Conservation (phyloP, 2,888 invertebrate genomes). For the Pristionchus exspectatus region DNA sequence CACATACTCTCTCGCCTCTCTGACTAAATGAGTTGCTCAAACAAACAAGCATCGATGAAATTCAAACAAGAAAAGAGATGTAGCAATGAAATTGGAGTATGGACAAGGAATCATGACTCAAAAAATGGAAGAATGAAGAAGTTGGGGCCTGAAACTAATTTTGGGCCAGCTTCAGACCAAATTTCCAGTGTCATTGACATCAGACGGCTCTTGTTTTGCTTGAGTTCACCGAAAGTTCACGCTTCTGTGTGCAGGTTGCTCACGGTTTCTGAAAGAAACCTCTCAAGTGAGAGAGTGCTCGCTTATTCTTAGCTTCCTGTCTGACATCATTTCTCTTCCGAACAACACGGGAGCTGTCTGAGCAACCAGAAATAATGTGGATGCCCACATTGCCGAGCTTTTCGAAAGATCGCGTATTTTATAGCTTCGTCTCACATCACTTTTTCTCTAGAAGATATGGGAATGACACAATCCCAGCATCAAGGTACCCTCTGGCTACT, state of each 20-base stretch:
- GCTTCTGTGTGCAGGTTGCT: background rate
- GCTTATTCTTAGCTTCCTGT: background rate
- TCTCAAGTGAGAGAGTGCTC: background rate
- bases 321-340: background rate
- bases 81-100: background rate
- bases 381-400: too few species aligned
- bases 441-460: too few species aligned
- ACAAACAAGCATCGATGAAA: background rate
- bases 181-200: background rate
- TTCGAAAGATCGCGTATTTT: background rate
- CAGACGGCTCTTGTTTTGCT: background rate
- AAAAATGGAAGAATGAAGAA: background rate
- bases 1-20: background rate
- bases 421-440: too few species aligned
- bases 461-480: too few species aligned
- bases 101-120: background rate
- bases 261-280: background rate
- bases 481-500: too few species aligned
- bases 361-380: too few species aligned
- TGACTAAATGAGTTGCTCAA: background rate
- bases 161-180: background rate
- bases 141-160: background rate
- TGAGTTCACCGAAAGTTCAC: background rate
- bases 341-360: background rate
- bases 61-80: background rate